Base-by-base conservation (phyloP, 1,140 invertebrate genomes). In the Goniozus legneri region DNA sequence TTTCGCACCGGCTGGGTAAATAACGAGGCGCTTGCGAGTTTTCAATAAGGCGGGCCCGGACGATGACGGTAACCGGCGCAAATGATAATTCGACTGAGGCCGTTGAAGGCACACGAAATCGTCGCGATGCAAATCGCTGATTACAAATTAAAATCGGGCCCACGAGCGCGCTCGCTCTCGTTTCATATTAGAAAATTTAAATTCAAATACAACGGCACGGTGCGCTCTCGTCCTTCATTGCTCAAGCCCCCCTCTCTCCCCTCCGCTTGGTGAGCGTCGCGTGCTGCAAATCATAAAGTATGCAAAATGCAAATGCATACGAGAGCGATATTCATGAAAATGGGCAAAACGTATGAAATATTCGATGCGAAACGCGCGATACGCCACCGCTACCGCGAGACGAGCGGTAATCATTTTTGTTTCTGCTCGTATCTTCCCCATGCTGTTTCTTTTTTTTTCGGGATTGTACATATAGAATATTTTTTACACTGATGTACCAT, bases 221-320 rank as follows among this genome's bases (percentile, higher is more conserved):
- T 18, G 32, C 31, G 8, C 21, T 13, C 40, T 19, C 27, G 45
- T 27, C 24, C 24, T n/a, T n/a, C n/a, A n/a, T n/a, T n/a, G n/a
- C n/a, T n/a, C n/a, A n/a, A n/a, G n/a, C n/a, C n/a, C n/a, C n/a
- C n/a, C n/a, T n/a, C n/a, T n/a, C n/a, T n/a, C n/a, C n/a, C n/a
- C n/a, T n/a, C n/a, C n/a, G n/a, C n/a, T n/a, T 14, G 39, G 43
- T 34, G 39, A 44, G 46, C 39, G 44, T 43, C 30, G 38, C 37
- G 47, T 20, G 47, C 43, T 46, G 44, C 50, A 60, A 65, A 68
- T 68, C 58, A 64, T 68, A 60, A 66, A 66, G 55, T 64, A 63
- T 64, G 60, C 60, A 64, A 58, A 65, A 65, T 52, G 47, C 36
- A 51, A 55, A 68, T 68, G 65, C 64, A 65, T 66, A 68, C 60